These are phyloP conservation scores for Marisa cornuarietis DNA, from an alignment of 1,140 invertebrate species.

Conservation along the genomic window DNA sequence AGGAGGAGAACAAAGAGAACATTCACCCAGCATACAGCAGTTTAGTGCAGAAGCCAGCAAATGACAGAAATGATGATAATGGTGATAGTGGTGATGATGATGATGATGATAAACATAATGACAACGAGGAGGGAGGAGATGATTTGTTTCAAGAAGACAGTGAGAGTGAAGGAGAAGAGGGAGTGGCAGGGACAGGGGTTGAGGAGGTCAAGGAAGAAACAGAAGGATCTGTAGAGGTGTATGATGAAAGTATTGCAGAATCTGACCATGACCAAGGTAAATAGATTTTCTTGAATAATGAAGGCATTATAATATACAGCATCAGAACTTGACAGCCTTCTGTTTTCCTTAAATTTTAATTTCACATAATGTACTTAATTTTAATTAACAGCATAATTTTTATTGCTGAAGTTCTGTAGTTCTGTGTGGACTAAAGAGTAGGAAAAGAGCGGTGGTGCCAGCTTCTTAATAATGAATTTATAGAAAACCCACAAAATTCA, in stretches of 20 bases:
- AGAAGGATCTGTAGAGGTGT: constrained; percentile 4
- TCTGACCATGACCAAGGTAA: background rate
- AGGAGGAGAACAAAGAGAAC: constrained; percentile 20
- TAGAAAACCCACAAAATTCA: background rate
- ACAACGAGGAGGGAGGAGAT: background rate
- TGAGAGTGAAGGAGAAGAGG: background rate
- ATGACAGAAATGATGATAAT: background rate
- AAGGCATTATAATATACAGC: too few relatives aligned
- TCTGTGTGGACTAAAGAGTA: background rate
- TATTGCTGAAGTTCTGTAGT: background rate
- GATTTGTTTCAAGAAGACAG: background rate
- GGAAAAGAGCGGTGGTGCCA: background rate
- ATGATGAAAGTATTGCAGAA: constrained; percentile 11
- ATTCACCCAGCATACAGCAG: constrained; percentile 10
- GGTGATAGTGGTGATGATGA: background rate
- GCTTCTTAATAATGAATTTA: background rate
- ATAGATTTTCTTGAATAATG: too few relatives aligned
- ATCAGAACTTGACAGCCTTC: background rate
- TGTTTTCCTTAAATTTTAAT: background rate
- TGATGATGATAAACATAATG: too few relatives aligned
- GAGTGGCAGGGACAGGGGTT: background rate
- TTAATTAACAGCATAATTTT: too few relatives aligned
- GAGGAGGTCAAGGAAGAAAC: background rate
- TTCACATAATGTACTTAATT: too few relatives aligned
- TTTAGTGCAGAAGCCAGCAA: background rate